A percentile compares a stretch with the other conserved stretches of the same genome.
Evolutionary conservation across 2,797 vertebrate species (phyloP).

Genomic region (Percopsis omiscomaycus): DNA sequence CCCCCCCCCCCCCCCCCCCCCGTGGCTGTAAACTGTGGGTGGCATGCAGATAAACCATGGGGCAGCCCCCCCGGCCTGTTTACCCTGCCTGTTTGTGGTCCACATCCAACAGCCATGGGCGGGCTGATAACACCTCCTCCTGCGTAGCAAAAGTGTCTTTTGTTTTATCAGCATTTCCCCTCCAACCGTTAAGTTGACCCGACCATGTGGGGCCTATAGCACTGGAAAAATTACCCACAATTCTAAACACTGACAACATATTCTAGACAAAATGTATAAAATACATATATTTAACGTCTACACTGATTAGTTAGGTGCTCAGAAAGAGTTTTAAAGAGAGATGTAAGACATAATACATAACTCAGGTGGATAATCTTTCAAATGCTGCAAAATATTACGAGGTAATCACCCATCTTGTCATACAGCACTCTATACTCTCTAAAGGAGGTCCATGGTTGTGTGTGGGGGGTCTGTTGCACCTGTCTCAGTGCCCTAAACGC

Average conservation of each 20-base stretch:
- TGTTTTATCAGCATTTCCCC: conserved; percentile 26
- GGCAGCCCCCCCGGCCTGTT: conserved; percentile 58
- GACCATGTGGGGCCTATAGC: no score
- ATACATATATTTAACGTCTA: no score
- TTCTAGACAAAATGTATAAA: no score
- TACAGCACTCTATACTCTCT: conserved; percentile 31
- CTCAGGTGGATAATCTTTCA: background rate
- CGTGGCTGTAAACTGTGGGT: conserved; percentile 72
- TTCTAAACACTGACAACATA: no score
- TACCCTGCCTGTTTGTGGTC: conserved; percentile 72
- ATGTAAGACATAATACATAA: no score
- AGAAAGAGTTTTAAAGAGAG: no score
- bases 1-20: no score
- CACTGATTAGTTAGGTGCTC: no score
- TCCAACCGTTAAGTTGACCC: conserved; percentile 3
- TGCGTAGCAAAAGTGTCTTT: conserved; percentile 31
- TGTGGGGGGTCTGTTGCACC: conserved; percentile 70
- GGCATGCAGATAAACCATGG: conserved; percentile 72
- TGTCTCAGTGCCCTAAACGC: conserved; percentile 62
- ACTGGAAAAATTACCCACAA: no score
- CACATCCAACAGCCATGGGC: conserved; percentile 31
- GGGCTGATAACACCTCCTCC: conserved; percentile 18
- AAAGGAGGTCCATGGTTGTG: conserved; percentile 40
- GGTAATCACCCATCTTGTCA: conserved; percentile 58
- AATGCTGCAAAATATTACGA: conserved; percentile 18